These are phyloP conservation scores for Panthera uncia DNA, from an alignment of 2,113 vertebrate species.

Conservation along the genomic window DNA sequence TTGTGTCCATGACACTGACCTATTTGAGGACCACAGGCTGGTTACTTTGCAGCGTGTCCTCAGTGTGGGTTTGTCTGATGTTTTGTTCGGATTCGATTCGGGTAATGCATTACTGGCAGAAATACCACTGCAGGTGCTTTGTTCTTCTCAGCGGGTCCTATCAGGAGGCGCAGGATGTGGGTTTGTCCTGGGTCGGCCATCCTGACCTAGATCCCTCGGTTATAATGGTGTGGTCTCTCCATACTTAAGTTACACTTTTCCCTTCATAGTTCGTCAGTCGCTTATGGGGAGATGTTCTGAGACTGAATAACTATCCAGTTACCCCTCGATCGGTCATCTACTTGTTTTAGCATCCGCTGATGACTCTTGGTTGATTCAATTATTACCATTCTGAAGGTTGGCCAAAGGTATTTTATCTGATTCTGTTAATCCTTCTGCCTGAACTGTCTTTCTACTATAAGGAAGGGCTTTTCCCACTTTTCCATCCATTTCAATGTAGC, in stretches of 20 bases:
- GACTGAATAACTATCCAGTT: background rate
- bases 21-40: background rate
- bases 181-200: accelerated
- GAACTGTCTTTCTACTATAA: background rate
- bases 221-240: too few relatives aligned
- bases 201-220: accelerated
- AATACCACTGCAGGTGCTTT: background rate
- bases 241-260: background rate
- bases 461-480: background rate
- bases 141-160: accelerated
- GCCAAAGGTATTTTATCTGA: background rate
- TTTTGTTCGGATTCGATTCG: background rate
- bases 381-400: background rate
- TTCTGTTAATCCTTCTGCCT: background rate
- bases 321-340: background rate
- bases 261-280: background rate
- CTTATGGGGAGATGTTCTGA: background rate
- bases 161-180: accelerated
- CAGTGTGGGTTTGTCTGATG: background rate
- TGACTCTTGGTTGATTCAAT: background rate
- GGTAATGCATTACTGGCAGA: background rate
- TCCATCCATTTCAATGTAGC: accelerated
- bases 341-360: background rate
- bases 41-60: background rate
- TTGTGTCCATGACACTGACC: background rate